These are phyloP conservation scores for Propithecus coquereli DNA, from an alignment of 2,113 vertebrate species.

Conservation along the genomic window DNA sequence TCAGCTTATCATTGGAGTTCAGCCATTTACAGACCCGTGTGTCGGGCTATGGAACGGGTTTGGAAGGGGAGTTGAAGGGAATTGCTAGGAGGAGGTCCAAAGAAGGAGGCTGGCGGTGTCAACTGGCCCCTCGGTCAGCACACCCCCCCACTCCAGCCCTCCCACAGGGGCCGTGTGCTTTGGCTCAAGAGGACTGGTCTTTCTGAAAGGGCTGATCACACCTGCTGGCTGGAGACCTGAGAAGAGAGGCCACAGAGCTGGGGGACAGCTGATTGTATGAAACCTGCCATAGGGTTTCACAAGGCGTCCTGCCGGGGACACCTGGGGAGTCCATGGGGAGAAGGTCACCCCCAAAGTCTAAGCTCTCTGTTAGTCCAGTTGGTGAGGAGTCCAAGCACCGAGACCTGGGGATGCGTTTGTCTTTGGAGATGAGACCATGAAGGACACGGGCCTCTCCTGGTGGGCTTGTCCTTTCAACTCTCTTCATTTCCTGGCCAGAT, in stretches of 20 bases:
- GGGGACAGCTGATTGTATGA: background rate
- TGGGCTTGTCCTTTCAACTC: background rate
- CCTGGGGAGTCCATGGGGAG: background rate
- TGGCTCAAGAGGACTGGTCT: background rate
- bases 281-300: fast-evolving
- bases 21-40: background rate
- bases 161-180: background rate
- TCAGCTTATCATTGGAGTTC: background rate
- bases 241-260: background rate
- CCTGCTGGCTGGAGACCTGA: background rate
- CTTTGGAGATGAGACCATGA: fast-evolving
- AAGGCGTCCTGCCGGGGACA: too few species aligned
- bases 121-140: background rate
- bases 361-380: background rate
- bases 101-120: background rate
- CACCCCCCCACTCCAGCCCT: too few species aligned
- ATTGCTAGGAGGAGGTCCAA: too few species aligned
- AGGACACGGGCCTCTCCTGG: fast-evolving
- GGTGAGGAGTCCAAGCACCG: background rate
- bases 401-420: too few species aligned
- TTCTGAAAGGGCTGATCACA: background rate
- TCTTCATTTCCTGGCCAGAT: background rate
- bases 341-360: background rate
- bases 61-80: background rate
- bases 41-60: background rate